Evolutionary conservation across 1,140 invertebrate species (phyloP).

Genomic region (Littorina saxatilis): DNA sequence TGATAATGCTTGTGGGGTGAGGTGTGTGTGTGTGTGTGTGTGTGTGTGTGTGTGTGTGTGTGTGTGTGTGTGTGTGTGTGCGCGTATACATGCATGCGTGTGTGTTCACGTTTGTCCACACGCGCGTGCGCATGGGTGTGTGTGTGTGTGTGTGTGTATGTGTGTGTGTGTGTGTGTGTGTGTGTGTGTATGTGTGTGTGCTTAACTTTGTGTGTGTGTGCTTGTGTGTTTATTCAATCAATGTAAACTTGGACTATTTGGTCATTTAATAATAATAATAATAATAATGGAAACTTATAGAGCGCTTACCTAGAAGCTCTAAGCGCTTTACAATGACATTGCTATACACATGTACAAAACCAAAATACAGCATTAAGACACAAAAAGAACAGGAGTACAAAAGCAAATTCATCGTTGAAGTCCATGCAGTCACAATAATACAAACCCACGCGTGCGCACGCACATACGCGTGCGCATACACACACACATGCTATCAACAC

Average conservation of each 20-base stretch:
- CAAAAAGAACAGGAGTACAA: not conserved
- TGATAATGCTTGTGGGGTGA: not conserved
- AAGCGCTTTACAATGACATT: not conserved
- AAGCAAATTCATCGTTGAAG: not conserved
- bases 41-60: slow-evolving; percentile 1
- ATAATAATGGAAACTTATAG: not conserved
- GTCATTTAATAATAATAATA: not conserved
- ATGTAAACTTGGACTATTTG: not conserved
- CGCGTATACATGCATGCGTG: not conserved
- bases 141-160: slow-evolving; percentile 24
- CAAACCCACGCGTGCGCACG: not conserved
- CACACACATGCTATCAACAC: not conserved
- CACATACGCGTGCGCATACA: not conserved
- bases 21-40: not conserved
- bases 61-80: not conserved
- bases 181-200: not conserved
- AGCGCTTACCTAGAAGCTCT: no score
- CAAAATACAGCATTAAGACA: not conserved
- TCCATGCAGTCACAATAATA: not conserved
- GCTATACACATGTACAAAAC: not conserved
- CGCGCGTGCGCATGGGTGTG: slow-evolving; percentile 11
- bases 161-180: not conserved
- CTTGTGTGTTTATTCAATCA: not conserved
- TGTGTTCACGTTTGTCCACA: not conserved
- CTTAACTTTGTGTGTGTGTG: not conserved